These are phyloP conservation scores for Procapra przewalskii DNA, from an alignment of 2,113 vertebrate genomes.

Conservation along the genomic window DNA sequence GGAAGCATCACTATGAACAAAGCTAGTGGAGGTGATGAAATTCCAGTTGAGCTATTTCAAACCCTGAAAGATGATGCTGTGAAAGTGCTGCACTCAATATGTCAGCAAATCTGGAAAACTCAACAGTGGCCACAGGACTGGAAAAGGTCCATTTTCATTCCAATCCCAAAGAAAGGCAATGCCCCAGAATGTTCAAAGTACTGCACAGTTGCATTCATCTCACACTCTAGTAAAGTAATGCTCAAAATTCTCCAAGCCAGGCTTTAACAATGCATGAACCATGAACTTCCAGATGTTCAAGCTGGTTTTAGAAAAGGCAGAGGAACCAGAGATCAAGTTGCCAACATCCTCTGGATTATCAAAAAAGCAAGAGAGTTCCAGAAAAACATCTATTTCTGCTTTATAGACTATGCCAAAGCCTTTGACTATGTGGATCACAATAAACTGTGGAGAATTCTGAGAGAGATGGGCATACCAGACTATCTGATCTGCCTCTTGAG, in stretches of 20 bases:
- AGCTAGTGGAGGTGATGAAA: no score
- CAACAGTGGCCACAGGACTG: no score
- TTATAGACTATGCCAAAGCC: neutral
- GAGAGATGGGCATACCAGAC: neutral
- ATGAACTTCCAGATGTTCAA: neutral
- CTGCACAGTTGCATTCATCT: no score
- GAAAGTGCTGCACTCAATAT: no score
- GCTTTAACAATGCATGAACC: neutral
- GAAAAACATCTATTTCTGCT: neutral
- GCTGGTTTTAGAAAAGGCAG: neutral
- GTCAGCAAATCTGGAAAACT: no score
- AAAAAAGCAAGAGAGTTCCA: neutral
- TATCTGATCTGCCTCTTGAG: neutral
- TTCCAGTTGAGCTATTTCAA: no score
- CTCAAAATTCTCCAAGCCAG: neutral
- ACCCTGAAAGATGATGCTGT: no score
- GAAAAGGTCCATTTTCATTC: no score
- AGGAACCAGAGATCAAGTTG: neutral
- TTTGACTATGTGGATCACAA: neutral
- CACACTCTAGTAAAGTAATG: neutral
- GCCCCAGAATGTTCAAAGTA: no score
- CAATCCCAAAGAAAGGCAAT: no score
- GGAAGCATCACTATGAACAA: no score
- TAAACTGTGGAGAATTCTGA: neutral
- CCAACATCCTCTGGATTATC: neutral